A percentile compares a stretch with the other conserved stretches of the same genome.
phyloP scores from a whole-genome alignment of 2,113 vertebrate genomes.

The Phoenicopterus ruber region DNA sequence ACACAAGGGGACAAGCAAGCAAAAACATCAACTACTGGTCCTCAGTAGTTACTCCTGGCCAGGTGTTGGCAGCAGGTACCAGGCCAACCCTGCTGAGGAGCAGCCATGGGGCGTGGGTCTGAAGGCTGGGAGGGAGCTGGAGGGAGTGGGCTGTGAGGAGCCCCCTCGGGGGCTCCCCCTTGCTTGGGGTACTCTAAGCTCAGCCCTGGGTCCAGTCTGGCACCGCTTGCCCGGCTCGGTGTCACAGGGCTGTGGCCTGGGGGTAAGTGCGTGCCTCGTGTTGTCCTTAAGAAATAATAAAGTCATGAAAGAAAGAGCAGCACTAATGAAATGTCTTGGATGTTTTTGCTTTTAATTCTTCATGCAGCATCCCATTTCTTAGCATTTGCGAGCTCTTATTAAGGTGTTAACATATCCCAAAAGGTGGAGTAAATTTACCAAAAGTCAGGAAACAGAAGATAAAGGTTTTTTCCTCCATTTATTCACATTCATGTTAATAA shows the following conservation, averaged over 20 bases:
- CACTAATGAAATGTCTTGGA: neutral
- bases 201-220: neutral
- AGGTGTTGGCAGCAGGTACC: neutral
- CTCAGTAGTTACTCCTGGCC: neutral
- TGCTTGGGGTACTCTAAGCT: neutral
- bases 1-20: neutral
- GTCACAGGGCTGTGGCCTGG: neutral
- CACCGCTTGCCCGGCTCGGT: neutral
- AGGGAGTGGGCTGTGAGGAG: rapidly evolving
- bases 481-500: neutral
- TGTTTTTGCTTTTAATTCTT: neutral
- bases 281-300: neutral
- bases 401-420: neutral
- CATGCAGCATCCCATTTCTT: neutral
- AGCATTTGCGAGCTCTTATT: neutral
- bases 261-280: rapidly evolving
- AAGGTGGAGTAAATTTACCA: neutral
- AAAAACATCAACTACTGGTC: neutral
- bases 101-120: neutral
- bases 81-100: rapidly evolving
- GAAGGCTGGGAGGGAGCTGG: neutral
- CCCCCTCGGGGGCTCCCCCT: rapidly evolving
- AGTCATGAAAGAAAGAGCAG: neutral
- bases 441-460: neutral
- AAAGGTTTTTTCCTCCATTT: neutral